Evolutionary conservation across 2,888 invertebrate species (phyloP).

Genomic region (Archaeoteleia sp.): DNA sequence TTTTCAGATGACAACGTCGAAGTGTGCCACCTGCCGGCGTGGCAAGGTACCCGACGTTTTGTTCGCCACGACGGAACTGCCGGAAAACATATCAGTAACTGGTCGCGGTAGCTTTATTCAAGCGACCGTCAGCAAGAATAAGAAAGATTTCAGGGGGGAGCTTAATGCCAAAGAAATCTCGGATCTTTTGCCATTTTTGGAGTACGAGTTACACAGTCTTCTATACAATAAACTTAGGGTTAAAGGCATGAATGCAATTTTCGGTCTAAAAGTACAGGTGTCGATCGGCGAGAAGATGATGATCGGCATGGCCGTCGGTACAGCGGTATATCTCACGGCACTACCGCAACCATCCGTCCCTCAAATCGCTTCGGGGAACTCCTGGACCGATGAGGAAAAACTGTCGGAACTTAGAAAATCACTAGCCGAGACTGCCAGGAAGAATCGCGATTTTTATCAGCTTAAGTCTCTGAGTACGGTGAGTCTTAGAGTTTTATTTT

Average conservation of each 20-base stretch:
- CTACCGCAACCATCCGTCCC: slow-evolving; percentile 86
- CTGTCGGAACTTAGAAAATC: slow-evolving; percentile 82
- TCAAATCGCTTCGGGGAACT: slow-evolving; percentile 81
- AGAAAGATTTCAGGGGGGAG: slow-evolving; percentile 88
- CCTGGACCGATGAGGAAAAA: slow-evolving; percentile 80
- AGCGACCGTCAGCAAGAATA: slow-evolving; percentile 84
- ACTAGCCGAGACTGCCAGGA: slow-evolving; percentile 82
- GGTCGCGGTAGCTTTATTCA: slow-evolving; percentile 84
- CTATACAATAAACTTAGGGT: slow-evolving; percentile 93
- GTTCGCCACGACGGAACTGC: slow-evolving; percentile 91
- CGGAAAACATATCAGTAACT: slow-evolving; percentile 83
- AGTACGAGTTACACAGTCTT: slow-evolving; percentile 95
- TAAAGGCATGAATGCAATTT: slow-evolving; percentile 96
- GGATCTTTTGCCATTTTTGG: slow-evolving; percentile 94
- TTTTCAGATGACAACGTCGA: slow-evolving; percentile 85
- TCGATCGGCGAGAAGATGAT: slow-evolving; percentile 91
- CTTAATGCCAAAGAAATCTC: slow-evolving; percentile 95
- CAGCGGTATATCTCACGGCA: slow-evolving; percentile 86
- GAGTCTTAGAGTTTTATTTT: no score
- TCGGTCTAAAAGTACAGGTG: slow-evolving; percentile 84
- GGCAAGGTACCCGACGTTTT: slow-evolving; percentile 94
- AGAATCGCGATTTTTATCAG: slow-evolving; percentile 84
- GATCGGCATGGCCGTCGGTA: slow-evolving; percentile 91
- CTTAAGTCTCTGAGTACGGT: slow-evolving; percentile 74
- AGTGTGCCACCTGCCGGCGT: slow-evolving; percentile 83